Percentiles rank a stretch among this genome's conserved stretches.
Evolutionary conservation across 2,797 vertebrate species (phyloP).

Genomic region (Bryconaethiops microstoma): DNA sequence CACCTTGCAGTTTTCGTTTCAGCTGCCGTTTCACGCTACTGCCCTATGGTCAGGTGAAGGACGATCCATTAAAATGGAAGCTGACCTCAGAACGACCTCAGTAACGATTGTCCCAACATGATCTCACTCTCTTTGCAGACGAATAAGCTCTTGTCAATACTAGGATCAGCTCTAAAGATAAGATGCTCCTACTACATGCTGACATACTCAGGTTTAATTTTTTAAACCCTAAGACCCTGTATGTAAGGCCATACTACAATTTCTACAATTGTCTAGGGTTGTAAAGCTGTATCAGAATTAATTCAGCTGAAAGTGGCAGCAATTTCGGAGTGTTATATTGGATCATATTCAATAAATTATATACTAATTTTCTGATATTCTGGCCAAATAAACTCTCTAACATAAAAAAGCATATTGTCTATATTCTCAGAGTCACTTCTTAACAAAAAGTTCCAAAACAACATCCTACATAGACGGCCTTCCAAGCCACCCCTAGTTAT

Average conservation of each 20-base stretch:
- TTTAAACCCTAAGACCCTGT: not conserved
- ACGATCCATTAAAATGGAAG: constrained; percentile 39
- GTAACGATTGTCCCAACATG: constrained; percentile 9
- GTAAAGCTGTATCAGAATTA: too few species aligned
- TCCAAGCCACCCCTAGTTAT: too few species aligned
- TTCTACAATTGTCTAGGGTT: too few species aligned
- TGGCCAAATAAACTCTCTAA: too few species aligned
- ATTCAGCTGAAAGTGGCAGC: too few species aligned
- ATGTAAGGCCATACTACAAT: not conserved
- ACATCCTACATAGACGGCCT: too few species aligned
- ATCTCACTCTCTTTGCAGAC: constrained; percentile 28
- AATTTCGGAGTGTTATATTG: too few species aligned
- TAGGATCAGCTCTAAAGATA: not conserved
- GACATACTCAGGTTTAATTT: not conserved
- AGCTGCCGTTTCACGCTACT: constrained; percentile 23
- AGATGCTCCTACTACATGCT: not conserved
- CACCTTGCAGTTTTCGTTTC: constrained; percentile 33
- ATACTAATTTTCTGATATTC: too few species aligned
- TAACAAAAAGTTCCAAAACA: too few species aligned
- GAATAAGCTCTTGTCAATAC: not conserved
- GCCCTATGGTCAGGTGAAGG: constrained; percentile 37
- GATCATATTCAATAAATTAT: not conserved
- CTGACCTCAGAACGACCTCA: constrained; percentile 29
- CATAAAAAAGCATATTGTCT: too few species aligned
- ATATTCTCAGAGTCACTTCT: too few species aligned